Percentiles rank a stretch among this genome's conserved stretches.
These are phyloP conservation scores for Asteroscopus sphinx DNA, from an alignment of 2,888 invertebrate species.

Conservation along the genomic window DNA sequence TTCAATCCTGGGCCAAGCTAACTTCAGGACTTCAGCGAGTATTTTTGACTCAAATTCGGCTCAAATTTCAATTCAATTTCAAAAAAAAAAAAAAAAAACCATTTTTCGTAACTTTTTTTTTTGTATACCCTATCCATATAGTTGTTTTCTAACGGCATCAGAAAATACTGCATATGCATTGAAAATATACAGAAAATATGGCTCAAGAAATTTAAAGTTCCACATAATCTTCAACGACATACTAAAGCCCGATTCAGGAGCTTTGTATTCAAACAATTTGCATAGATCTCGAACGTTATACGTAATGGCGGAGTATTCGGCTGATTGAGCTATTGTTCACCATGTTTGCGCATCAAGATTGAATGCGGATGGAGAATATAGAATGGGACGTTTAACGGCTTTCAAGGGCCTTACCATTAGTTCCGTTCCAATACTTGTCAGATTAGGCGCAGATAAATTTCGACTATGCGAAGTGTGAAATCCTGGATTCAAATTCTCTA, in stretches of 20 bases:
- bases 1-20: too few relatives aligned
- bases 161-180: too few relatives aligned
- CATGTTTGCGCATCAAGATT: constrained; percentile 50
- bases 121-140: too few relatives aligned
- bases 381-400: constrained; percentile 10
- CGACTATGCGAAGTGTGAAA: too few relatives aligned
- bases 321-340: constrained; percentile 55
- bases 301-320: constrained; percentile 35
- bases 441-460: neutral
- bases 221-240: constrained; percentile 11
- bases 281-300: constrained; percentile 32
- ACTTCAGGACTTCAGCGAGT: too few relatives aligned
- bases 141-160: too few relatives aligned
- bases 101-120: too few relatives aligned
- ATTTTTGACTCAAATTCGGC: too few relatives aligned
- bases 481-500: too few relatives aligned
- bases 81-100: too few relatives aligned
- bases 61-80: too few relatives aligned
- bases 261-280: constrained; percentile 41
- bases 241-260: constrained; percentile 23
- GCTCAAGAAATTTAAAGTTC: neutral
- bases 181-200: neutral
- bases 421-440: neutral
- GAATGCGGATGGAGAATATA: constrained; percentile 32
- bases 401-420: neutral